phyloP scores from a whole-genome alignment of 1,140 invertebrate genomes.

The Penaeus indicus region DNA sequence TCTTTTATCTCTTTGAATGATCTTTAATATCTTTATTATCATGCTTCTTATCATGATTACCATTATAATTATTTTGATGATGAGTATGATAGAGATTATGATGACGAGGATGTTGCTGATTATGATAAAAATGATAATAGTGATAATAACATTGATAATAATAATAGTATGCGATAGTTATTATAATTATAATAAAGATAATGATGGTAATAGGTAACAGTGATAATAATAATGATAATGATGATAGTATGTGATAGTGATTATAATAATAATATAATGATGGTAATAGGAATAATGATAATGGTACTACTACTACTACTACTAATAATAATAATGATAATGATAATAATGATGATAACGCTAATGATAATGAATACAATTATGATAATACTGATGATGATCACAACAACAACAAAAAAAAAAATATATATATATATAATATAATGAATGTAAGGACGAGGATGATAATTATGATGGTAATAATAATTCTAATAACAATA shows the following conservation, averaged over 20 bases:
- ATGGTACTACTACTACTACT: too few species aligned
- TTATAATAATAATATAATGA: not conserved
- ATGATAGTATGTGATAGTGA: not conserved
- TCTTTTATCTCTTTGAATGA: too few species aligned
- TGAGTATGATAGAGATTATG: too few species aligned
- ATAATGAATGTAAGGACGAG: not conserved
- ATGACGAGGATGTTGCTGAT: too few species aligned
- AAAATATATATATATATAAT: not conserved
- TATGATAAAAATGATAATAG: too few species aligned
- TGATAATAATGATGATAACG: not conserved
- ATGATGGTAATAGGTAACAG: not conserved
- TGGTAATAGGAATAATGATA: not conserved
- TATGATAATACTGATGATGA: too few species aligned
- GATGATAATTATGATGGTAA: too few species aligned
- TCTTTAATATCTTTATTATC: too few species aligned
- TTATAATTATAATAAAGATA: not conserved
- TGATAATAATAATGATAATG: not conserved
- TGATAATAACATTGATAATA: not conserved
- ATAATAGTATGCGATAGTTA: not conserved
- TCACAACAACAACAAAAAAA: not conserved
- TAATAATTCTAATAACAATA: too few species aligned
- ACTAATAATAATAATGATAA: not conserved
- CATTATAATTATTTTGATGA: too few species aligned
- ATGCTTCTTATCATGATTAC: too few species aligned
- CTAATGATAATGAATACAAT: too few species aligned